These are phyloP conservation scores for Auanema sp. DNA, from an alignment of 2,888 invertebrate genomes.

Conservation along the genomic window DNA sequence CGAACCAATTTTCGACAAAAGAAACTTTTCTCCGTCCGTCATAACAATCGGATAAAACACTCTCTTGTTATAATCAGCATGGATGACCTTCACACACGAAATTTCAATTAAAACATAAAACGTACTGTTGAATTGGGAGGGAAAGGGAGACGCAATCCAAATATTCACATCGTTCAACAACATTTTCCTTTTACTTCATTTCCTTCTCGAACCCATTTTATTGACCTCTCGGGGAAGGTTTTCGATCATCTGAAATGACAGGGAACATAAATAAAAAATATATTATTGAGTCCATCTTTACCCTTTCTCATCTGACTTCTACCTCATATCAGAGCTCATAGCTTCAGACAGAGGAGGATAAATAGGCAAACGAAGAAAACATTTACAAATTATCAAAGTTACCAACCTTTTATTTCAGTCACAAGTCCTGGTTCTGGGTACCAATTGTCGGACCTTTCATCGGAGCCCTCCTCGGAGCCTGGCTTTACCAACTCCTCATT, in stretches of 20 bases:
- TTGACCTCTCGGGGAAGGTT: neutral
- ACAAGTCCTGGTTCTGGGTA: conserved; percentile 69
- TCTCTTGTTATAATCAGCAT: no score
- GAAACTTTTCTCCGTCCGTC: conserved; percentile 22
- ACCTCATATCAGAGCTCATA: no score
- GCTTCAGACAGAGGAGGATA: no score
- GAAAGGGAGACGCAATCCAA: no score
- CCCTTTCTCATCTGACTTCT: no score
- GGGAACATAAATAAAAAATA: neutral
- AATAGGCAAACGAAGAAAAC: neutral
- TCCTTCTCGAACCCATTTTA: neutral
- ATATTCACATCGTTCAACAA: no score
- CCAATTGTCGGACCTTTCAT: conserved; percentile 69
- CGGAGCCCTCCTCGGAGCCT: conserved; percentile 65
- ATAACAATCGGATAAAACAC: no score
- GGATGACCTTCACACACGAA: no score
- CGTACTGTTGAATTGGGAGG: no score
- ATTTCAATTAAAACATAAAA: no score
- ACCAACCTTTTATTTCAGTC: conserved; percentile 45
- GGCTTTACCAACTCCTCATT: conserved; percentile 67
- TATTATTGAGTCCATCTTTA: no score
- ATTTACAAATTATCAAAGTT: neutral
- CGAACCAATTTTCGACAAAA: neutral
- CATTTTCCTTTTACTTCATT: neutral
- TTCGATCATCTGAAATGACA: neutral